Percentiles rank a stretch among this genome's conserved stretches.
These are phyloP conservation scores for Platycheirus albimanus DNA, from an alignment of 2,888 invertebrate genomes.

Conservation along the genomic window DNA sequence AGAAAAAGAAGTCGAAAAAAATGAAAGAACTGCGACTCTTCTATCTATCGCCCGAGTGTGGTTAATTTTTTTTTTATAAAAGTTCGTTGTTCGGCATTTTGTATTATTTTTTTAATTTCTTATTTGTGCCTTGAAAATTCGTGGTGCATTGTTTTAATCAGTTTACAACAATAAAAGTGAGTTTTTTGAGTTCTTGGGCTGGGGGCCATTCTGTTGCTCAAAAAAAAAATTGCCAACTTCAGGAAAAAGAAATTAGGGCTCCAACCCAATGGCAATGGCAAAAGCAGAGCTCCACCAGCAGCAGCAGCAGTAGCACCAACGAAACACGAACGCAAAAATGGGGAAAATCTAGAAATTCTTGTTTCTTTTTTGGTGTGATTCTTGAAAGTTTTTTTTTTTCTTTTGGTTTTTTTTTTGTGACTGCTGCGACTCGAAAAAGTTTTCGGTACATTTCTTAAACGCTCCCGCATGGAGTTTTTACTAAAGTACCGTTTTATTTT, in stretches of 20 bases:
- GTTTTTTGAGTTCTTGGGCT: not conserved
- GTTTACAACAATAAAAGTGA: not conserved
- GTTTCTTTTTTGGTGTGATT: constrained; percentile 48
- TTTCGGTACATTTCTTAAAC: constrained; percentile 31
- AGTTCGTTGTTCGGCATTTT: constrained; percentile 58
- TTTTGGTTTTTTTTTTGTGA: not conserved
- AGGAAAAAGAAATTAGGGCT: constrained; percentile 36
- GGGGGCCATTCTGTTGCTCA: not conserved
- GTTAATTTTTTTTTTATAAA: constrained; percentile 56
- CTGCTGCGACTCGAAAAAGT: constrained; percentile 3
- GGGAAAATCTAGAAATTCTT: constrained; percentile 57
- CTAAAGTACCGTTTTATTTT: constrained; percentile 67
- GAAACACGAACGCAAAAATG: constrained; percentile 67
- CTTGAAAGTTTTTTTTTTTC: constrained; percentile 13
- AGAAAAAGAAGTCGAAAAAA: not conserved
- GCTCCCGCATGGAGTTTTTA: constrained; percentile 36
- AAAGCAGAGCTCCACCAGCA: no score
- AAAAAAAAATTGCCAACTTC: constrained; percentile 20
- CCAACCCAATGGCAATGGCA: no score
- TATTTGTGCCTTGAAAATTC: not conserved
- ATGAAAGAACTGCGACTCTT: constrained; percentile 52
- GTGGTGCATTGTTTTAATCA: constrained; percentile 10
- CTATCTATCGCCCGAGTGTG: constrained; percentile 34
- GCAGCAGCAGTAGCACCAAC: no score
- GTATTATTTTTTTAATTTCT: constrained; percentile 1